Evolutionary conservation across 2,797 vertebrate species (phyloP).

Genomic region (Gallinago solitaria): DNA sequence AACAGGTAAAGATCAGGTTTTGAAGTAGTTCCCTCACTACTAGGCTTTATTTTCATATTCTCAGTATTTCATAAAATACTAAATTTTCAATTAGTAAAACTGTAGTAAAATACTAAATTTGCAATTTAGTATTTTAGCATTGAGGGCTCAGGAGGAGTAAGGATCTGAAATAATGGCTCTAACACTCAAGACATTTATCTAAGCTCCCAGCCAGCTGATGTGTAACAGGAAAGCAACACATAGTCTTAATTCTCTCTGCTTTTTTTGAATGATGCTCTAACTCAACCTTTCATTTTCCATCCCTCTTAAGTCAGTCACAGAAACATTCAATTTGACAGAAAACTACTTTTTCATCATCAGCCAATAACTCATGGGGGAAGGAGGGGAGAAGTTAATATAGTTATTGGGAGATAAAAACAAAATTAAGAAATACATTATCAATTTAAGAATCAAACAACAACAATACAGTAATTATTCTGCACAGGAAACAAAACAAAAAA

Average conservation of each 20-base stretch:
- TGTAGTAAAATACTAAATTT: background rate
- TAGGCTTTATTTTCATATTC: background rate
- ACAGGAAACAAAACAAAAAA: background rate
- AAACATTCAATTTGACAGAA: background rate
- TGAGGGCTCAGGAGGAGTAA: background rate
- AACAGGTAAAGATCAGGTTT: background rate
- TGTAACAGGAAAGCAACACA: background rate
- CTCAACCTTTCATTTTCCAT: background rate
- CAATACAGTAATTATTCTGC: background rate
- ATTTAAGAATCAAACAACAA: background rate
- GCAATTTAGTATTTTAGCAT: background rate
- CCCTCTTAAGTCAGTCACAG: background rate
- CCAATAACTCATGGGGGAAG: background rate
- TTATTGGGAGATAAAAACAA: background rate
- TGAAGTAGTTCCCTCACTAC: background rate
- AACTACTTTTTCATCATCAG: background rate
- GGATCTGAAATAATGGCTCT: background rate
- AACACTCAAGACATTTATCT: background rate
- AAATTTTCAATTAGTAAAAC: background rate
- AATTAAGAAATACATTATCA: background rate
- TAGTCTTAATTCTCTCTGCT: background rate
- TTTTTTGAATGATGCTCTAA: background rate
- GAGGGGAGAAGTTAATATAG: background rate
- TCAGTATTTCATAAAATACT: background rate
- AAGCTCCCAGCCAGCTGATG: background rate